Conservation (phyloP, 1,140 invertebrate genomes). For the Planococcus citri region DNA sequence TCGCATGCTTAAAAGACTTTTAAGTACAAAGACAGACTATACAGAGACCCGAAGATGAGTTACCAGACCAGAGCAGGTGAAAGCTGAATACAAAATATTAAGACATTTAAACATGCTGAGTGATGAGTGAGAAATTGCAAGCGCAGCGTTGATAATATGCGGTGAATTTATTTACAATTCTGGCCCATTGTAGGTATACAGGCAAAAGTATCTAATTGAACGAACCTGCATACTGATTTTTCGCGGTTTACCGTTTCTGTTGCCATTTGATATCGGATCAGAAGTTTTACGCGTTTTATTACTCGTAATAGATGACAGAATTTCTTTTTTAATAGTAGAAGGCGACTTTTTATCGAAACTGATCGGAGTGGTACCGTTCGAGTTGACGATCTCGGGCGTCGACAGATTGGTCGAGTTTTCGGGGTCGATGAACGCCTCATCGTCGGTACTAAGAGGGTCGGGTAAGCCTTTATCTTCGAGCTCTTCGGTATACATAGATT, state of each 20-base stretch:
- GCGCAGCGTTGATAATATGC: too few relatives aligned
- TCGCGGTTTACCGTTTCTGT: not conserved
- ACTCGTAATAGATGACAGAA: not conserved
- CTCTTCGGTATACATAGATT: not conserved
- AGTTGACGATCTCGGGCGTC: not conserved
- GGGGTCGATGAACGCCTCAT: not conserved
- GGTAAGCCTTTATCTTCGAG: not conserved
- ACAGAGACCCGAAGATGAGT: too few relatives aligned
- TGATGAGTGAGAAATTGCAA: too few relatives aligned
- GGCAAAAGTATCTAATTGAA: not conserved
- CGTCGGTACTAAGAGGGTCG: not conserved
- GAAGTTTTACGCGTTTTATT: not conserved
- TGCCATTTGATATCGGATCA: not conserved
- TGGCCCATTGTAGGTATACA: too few relatives aligned
- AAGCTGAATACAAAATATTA: too few relatives aligned
- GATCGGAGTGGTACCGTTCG: not conserved
- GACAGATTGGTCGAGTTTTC: not conserved
- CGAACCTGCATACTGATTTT: not conserved
- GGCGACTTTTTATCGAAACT: slow-evolving; percentile 2
- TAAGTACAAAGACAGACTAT: too few relatives aligned
- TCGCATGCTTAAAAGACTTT: too few relatives aligned
- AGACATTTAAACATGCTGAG: too few relatives aligned
- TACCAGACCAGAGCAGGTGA: too few relatives aligned
- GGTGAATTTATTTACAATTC: too few relatives aligned
- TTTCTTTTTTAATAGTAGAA: not conserved